Evolutionary conservation across 2,113 vertebrate species (phyloP).

Genomic region (Struthio camelus): DNA sequence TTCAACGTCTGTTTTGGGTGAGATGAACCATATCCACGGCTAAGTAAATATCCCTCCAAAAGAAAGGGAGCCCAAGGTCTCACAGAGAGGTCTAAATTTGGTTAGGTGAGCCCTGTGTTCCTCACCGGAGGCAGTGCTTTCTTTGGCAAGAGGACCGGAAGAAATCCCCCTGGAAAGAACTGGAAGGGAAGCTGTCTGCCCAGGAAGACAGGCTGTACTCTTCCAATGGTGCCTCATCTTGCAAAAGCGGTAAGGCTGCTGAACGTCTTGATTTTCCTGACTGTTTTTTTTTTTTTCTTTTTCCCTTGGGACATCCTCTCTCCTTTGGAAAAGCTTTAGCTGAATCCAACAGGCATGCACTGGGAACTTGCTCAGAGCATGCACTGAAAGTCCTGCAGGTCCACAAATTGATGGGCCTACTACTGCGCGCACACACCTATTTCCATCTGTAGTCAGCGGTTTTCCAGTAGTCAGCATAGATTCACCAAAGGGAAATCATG

Average conservation of each 20-base stretch:
- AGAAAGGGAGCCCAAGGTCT: background rate
- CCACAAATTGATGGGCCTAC: background rate
- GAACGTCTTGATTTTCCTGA: background rate
- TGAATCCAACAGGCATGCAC: background rate
- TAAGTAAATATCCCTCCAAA: background rate
- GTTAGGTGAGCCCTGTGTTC: background rate
- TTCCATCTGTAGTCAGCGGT: no score
- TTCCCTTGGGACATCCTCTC: background rate
- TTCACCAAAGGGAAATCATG: no score
- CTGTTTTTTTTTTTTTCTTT: background rate
- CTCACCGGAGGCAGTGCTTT: background rate
- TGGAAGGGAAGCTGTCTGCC: background rate
- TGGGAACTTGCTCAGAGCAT: background rate
- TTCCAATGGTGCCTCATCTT: background rate
- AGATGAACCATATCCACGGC: background rate
- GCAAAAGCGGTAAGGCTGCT: background rate
- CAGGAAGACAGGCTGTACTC: background rate
- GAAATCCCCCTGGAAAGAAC: background rate
- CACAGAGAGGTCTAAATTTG: background rate
- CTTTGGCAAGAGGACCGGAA: background rate
- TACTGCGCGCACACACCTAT: no score
- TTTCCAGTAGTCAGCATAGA: no score
- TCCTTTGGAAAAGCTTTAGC: background rate
- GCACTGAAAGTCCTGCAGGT: background rate
- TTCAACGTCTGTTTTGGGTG: background rate